These are phyloP conservation scores for Zaprionus tsacasi DNA, from an alignment of 1,140 invertebrate species.

Conservation along the genomic window DNA sequence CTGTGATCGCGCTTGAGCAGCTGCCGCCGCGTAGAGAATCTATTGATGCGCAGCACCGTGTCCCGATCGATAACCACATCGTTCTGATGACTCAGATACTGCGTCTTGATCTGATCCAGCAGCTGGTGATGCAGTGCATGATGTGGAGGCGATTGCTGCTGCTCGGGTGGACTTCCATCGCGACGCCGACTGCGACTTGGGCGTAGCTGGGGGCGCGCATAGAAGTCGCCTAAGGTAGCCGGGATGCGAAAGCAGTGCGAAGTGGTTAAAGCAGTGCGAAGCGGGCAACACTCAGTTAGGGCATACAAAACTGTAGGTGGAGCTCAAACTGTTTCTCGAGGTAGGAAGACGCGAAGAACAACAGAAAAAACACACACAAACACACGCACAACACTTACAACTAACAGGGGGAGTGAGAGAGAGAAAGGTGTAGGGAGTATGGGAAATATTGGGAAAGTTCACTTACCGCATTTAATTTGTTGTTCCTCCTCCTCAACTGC, in stretches of 20 bases:
- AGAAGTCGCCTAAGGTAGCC: constrained; percentile 38
- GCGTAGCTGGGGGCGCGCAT: constrained; percentile 23
- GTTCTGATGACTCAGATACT: constrained; percentile 74
- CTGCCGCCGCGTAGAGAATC: constrained; percentile 65
- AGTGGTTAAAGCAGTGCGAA: constrained; percentile 9
- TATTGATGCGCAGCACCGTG: constrained; percentile 81
- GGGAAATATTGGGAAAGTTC: neutral
- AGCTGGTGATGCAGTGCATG: constrained; percentile 73
- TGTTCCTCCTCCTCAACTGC: constrained; percentile 92
- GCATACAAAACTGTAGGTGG: constrained; percentile 5
- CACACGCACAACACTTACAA: neutral
- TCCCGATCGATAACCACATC: constrained; percentile 77
- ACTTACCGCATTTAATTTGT: constrained; percentile 87
- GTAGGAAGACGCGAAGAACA: constrained; percentile 1
- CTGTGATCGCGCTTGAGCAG: constrained; percentile 77
- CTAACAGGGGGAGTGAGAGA: neutral
- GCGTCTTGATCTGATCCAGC: constrained; percentile 75
- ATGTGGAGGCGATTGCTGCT: constrained; percentile 31
- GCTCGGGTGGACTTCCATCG: constrained; percentile 20
- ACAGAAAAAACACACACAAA: constrained; percentile 22
- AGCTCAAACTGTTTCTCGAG: constrained; percentile 28
- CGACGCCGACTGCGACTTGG: constrained; percentile 69
- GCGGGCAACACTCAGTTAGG: neutral
- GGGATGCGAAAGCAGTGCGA: neutral
- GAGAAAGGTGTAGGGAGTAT: neutral